A percentile compares a stretch with the other conserved stretches of the same genome.
Evolutionary conservation across 2,113 vertebrate genomes (phyloP).

Genomic region (Passer montanus): DNA sequence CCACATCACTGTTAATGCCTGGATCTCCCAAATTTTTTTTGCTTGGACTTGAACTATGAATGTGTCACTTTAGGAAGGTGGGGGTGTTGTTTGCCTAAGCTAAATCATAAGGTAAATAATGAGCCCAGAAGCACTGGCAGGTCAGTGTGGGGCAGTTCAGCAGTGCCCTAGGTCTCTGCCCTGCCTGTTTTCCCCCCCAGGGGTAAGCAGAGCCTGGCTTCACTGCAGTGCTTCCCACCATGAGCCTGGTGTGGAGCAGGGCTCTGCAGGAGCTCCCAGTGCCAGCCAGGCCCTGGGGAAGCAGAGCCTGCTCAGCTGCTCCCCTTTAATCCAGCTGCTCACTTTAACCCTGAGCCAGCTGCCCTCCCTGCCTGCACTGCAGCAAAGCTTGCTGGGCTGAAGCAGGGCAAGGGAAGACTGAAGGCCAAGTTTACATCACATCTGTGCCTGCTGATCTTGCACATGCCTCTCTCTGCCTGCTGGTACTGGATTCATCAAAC

Average conservation of each 20-base stretch:
- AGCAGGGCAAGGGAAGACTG: background rate
- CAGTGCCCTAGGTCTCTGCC: background rate
- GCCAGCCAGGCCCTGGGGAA: background rate
- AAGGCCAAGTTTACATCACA: background rate
- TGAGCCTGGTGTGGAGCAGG: background rate
- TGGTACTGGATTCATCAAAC: background rate
- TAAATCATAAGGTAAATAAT: background rate
- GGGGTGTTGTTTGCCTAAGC: background rate
- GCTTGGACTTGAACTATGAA: background rate
- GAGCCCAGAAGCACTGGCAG: background rate
- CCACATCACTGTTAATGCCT: background rate
- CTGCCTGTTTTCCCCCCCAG: background rate
- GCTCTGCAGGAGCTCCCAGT: background rate
- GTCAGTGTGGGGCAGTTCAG: background rate
- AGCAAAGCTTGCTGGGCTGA: background rate
- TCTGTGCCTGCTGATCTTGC: background rate
- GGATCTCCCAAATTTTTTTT: background rate
- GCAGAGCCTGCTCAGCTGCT: background rate
- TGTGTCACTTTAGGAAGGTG: background rate
- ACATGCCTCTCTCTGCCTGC: background rate
- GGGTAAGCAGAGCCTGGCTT: background rate
- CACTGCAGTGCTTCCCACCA: background rate
- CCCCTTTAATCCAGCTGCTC: background rate
- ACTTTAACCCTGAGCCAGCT: background rate
- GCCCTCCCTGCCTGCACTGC: background rate